Evolutionary conservation across 2,888 invertebrate species (phyloP).

Genomic region (Harpagoxenus sublaevis): DNA sequence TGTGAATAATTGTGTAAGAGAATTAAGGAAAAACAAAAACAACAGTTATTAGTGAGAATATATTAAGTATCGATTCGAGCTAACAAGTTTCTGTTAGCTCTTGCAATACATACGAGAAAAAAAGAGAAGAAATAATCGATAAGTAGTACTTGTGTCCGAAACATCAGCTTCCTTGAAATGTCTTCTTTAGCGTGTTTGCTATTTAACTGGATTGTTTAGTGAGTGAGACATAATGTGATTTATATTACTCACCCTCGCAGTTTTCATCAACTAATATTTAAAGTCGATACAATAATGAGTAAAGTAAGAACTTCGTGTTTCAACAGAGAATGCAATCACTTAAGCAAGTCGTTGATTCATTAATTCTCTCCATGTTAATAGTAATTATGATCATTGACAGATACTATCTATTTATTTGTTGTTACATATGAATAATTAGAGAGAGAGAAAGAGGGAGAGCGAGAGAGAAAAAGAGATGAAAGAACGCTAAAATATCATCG

Average conservation of each 20-base stretch:
- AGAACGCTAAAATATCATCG: slow-evolving; percentile 78
- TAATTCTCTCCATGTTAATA: slow-evolving; percentile 83
- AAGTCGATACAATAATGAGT: slow-evolving; percentile 68
- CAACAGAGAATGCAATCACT: slow-evolving; percentile 56
- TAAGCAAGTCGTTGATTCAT: slow-evolving; percentile 71
- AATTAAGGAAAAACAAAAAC: slow-evolving; percentile 56
- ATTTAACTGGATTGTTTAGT: slow-evolving; percentile 80
- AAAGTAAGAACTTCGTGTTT: slow-evolving; percentile 58
- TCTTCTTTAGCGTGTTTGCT: slow-evolving; percentile 83
- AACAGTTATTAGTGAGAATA: slow-evolving; percentile 67
- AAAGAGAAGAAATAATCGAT: slow-evolving; percentile 65
- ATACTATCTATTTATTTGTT: slow-evolving; percentile 85
- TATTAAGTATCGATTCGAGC: slow-evolving; percentile 60
- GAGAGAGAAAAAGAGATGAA: slow-evolving; percentile 71
- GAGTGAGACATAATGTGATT: slow-evolving; percentile 78
- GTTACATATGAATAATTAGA: slow-evolving; percentile 82
- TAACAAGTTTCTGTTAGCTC: slow-evolving; percentile 59
- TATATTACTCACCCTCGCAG: slow-evolving; percentile 72
- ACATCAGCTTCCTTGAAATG: slow-evolving; percentile 81
- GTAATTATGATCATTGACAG: slow-evolving; percentile 83
- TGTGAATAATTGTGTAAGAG: slow-evolving; percentile 72
- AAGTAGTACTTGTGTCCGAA: slow-evolving; percentile 77
- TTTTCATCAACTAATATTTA: slow-evolving; percentile 73
- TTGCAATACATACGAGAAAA: slow-evolving; percentile 58
- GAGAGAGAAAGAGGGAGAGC: neutral